Base-by-base conservation (phyloP, 2,113 vertebrate species). In the Paracanthobrama guichenoti region DNA sequence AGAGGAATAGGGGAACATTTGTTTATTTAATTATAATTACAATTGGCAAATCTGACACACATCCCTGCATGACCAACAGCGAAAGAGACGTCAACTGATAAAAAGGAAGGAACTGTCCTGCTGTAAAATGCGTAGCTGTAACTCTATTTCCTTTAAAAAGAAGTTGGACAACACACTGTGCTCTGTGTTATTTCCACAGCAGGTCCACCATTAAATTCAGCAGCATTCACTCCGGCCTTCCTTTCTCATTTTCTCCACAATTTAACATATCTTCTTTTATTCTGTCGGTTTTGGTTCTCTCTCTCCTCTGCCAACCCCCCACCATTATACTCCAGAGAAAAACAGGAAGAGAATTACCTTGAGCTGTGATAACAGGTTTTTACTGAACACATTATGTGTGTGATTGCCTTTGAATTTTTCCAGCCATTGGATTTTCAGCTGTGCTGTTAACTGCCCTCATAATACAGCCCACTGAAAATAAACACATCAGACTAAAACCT, bases 271-370 rank as follows among this genome's bases (percentile, higher is more conserved):
- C 46, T 53, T 76, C 26, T 75, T 66, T 74, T 55, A 50, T 44
- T 79, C 62, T 79, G 60, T 26, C 24, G 2, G 59, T 35, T 81
- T 71, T 26, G n/a, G 72, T 77, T 76, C 48, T 75, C 60, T 67
- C 62, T 67, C 42, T 35, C 55, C 55, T 24, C 42, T 67, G 50
- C 57, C 78, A n/a, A 39, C 22, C 48, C 20, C 66, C 67, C 44
- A 44, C 39, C 48, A 75, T 85, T 80, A 75, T 28, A 39, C 44
- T 91, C 90, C 91, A 93, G 89, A 82, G 85, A 92, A 91, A 93
- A 91, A 92, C 91, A 93, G 93, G 89, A 95, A 94, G 89, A 88
- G 90, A 94, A 94, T 95, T 93, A 93, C 89, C 91, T 91, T 88
- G 89, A 87, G 91, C 91, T 88, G 87, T 88, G 90, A 86, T 91